Evolutionary conservation across 2,113 vertebrate species (phyloP).

Genomic region (Solenodon paradoxus): DNA sequence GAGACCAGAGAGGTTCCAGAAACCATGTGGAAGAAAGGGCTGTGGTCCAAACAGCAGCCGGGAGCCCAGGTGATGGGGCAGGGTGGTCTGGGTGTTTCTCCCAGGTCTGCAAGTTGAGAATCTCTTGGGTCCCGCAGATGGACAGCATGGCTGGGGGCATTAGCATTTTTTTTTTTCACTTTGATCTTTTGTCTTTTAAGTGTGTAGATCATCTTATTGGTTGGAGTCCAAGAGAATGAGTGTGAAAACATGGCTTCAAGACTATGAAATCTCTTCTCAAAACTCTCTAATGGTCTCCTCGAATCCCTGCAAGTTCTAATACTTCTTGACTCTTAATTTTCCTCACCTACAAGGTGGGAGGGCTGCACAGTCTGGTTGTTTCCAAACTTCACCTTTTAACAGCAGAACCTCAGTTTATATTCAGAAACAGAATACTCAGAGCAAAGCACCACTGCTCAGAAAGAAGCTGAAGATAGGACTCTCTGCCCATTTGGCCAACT

Average conservation of each 20-base stretch:
- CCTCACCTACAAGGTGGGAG: background rate
- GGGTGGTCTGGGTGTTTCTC: background rate
- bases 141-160: background rate
- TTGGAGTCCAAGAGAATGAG: constrained; percentile 14
- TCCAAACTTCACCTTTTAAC: background rate
- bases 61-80: background rate
- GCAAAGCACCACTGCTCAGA: background rate
- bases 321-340: background rate
- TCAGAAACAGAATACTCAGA: background rate
- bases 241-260: background rate
- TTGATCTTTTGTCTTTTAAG: constrained; percentile 72
- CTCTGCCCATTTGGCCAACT: background rate
- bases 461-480: background rate
- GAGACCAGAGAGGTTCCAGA: background rate
- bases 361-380: background rate
- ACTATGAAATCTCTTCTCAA: background rate
- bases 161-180: constrained; percentile 58
- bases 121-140: constrained; percentile 29
- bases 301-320: background rate
- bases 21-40: background rate
- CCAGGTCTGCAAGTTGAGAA: constrained; percentile 41
- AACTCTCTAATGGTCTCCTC: background rate
- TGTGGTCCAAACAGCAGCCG: background rate
- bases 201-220: constrained; percentile 22
- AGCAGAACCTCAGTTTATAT: background rate